Percentiles rank a stretch among this genome's conserved stretches.
These are phyloP conservation scores for Apostichopus leukothele DNA, from an alignment of 53 echinoderm and acorn worm genomes.

Conservation along the genomic window DNA sequence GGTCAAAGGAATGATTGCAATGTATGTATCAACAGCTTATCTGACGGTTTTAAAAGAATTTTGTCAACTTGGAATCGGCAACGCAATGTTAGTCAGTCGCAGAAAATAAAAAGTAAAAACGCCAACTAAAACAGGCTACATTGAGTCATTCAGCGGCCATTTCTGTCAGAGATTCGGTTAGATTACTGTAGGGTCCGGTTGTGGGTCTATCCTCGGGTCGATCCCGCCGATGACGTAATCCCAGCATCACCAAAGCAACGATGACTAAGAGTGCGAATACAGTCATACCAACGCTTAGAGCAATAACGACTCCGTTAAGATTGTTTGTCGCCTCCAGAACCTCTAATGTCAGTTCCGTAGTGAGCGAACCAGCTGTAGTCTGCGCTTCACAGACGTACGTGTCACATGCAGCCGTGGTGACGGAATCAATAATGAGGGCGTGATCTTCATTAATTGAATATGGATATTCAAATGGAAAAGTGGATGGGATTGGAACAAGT, in stretches of 20 bases:
- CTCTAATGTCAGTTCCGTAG: constrained; percentile 18
- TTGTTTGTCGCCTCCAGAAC: constrained; percentile 3
- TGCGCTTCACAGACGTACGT: constrained; percentile 25
- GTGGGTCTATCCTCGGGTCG: not conserved
- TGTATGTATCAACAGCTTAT: too few species aligned
- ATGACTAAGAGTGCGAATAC: constrained; percentile 18
- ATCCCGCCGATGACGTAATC: not conserved
- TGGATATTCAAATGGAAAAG: constrained; percentile 10
- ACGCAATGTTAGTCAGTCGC: too few species aligned
- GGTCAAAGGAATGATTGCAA: too few species aligned
- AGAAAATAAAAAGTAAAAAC: too few species aligned
- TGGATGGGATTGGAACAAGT: constrained; percentile 19
- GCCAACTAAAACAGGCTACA: too few species aligned
- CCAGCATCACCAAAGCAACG: constrained; percentile 36
- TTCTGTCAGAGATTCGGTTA: constrained; percentile 23
- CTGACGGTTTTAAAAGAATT: too few species aligned
- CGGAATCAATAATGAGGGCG: not conserved
- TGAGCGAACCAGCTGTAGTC: constrained; percentile 6
- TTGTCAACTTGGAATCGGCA: too few species aligned
- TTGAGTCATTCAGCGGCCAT: not conserved
- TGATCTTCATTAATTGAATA: constrained; percentile 25
- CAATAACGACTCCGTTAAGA: constrained; percentile 21
- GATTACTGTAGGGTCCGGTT: constrained; percentile 31
- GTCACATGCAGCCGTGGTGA: not conserved
- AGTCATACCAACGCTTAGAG: constrained; percentile 21